Evolutionary conservation across 2,888 invertebrate species (phyloP), one percentile per base, ranked within the genome.

Genomic region (Sturmia bella): DNA sequence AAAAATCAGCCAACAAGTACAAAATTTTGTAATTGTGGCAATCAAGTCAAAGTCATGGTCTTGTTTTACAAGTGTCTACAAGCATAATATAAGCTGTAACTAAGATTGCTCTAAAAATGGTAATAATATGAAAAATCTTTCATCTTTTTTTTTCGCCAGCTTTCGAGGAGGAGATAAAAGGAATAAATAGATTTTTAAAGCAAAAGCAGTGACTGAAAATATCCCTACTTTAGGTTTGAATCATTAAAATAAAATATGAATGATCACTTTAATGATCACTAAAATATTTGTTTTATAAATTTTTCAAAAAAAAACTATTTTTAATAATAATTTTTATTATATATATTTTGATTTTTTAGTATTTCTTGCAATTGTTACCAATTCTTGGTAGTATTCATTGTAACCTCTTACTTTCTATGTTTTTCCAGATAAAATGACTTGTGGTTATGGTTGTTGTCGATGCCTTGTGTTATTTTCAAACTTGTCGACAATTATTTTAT

Each of bases 401-500:
- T 21, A 19, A 50, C 66, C 7, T 52, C 39, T 52, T 39, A 21
- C 9, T 39, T 39, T 43, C 32, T 32, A 11, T 15, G n/a, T 50
- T 48, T 15, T 73, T 21, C 32, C 27, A 63, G 37, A 21, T 11
- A 52, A 41, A 43, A 73, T 63, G 43, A 7, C 54, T 48, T 50
- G 45, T 72, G 63, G 64, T 52, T 59, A 52, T 72, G 13, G 3
- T 24, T 54, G 21, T 45, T 79, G 64, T 37, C 59, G 82, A 63
- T 77, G 69, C n/a, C 56, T 50, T 77, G 45, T 63, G 59, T 52
- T 13, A 5, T 2, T 45, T 68, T 64, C 52, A 54, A 61, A 76
- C 78, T 75, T 85, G 80, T 84, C 84, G 83, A 88, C 89, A 89
- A 89, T 89, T 89, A 89, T 89, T 89, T 89, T 89, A 89, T 89